A percentile compares a stretch with the other conserved stretches of the same genome.
Evolutionary conservation across 1,140 invertebrate genomes (phyloP).

Genomic region (Hylaeus anthracinus): DNA sequence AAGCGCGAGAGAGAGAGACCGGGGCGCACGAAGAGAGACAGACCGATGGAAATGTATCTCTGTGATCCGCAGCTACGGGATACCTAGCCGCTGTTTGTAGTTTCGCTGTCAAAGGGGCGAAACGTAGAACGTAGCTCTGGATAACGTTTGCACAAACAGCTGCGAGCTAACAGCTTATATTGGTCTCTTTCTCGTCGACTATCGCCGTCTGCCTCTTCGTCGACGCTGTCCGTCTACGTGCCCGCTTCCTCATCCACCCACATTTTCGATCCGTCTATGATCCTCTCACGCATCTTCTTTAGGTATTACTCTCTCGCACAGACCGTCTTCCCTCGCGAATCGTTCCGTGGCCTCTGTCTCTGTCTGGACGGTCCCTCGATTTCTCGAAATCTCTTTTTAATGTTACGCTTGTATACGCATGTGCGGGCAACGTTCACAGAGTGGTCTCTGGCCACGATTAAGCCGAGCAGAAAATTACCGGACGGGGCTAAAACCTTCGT

Average conservation of each 20-base stretch:
- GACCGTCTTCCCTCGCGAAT: too few relatives aligned
- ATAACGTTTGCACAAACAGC: conserved; percentile 64
- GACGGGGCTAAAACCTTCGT: conserved; percentile 25
- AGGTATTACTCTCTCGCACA: not conserved
- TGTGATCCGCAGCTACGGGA: conserved; percentile 38
- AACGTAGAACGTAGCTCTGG: conserved; percentile 53
- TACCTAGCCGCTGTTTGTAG: conserved; percentile 55
- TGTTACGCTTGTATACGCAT: not conserved
- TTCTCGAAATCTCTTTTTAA: not conserved
- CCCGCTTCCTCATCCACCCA: not conserved
- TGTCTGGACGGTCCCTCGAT: not conserved
- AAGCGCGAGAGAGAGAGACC: not conserved
- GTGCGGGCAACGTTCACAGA: conserved; percentile 10
- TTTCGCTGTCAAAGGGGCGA: conserved; percentile 57
- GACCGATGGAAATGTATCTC: conserved; percentile 47
- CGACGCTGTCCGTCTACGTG: not conserved
- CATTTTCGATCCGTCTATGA: not conserved
- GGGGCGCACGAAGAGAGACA: not conserved
- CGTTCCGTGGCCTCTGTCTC: not conserved
- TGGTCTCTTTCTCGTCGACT: conserved; percentile 49
- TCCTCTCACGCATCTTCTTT: not conserved
- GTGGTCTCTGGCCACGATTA: conserved; percentile 25
- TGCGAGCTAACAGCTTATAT: conserved; percentile 65
- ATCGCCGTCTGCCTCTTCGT: conserved; percentile 4
- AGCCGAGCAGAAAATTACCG: conserved; percentile 48